Base-by-base conservation (phyloP, 2,797 vertebrate genomes). In the Sylvia borin region DNA sequence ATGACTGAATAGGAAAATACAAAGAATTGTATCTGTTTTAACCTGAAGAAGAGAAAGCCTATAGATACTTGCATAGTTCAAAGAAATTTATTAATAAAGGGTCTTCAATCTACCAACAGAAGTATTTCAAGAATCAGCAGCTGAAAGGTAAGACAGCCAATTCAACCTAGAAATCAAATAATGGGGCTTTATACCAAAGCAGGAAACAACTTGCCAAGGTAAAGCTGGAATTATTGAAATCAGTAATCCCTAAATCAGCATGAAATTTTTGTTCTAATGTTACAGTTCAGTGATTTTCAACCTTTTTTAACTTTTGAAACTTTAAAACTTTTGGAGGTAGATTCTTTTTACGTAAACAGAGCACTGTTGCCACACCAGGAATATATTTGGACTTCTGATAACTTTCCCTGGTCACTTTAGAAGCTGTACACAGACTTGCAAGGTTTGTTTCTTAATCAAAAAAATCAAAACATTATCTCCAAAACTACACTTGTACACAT, bases 1-100 rank as follows among this genome's bases (percentile, higher is more conserved):
- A 72, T 16, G 61, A 88, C 66, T 92, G 86, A 95, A 95, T 68
- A 34, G 61, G n/a, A 93, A 95, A 96, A 92, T 90, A 93, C 90
- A 93, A 95, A 76, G 73, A 84, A 94, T 26, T 71, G 16, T 48
- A 75, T 88, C 79, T 7, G 1, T 78, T 93, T 91, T 62, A 92
- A 95, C 65, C 78, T 67, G 38, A 86, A 94, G 66, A 71, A 88
- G 43, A 93, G 66, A 93, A 94, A 91, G 75, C 29, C 78, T 88
- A 91, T 19, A 82, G 89, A 91, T 19, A 85, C 45, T 75, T 79
- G 67, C 29, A 76, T 2, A 91, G 60, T 87, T 93, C 64, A 91
- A 94, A 96, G 84, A 74, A 55, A 76, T 45, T 70, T 82, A 89
- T 87, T 92, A 95, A 90, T 91, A 93, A 84, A 92, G 18, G 21